Conservation (phyloP, 2,113 vertebrate species). For the Nycticorax nycticorax region DNA sequence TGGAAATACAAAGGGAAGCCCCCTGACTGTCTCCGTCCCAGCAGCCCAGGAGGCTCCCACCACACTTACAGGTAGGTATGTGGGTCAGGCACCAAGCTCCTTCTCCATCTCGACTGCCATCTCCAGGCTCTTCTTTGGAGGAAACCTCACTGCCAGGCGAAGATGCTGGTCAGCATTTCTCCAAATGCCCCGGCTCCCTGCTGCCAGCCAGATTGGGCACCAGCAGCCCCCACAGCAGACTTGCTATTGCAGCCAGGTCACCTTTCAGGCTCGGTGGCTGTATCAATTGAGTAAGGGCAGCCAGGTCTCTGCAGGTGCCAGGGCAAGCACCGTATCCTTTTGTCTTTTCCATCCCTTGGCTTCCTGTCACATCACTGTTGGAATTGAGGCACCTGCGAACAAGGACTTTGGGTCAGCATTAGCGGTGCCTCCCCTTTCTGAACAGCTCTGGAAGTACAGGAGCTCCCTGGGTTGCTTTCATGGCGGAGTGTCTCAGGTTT, state of each 20-base stretch:
- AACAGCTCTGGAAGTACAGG: not conserved
- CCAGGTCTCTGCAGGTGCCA: not conserved
- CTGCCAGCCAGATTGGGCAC: not conserved
- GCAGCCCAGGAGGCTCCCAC: not conserved
- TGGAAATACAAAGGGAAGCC: too few relatives aligned
- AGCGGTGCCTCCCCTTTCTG: not conserved
- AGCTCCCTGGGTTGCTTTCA: not conserved
- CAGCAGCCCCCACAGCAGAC: not conserved
- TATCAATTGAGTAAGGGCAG: not conserved
- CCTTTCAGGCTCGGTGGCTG: not conserved
- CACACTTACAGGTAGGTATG: not conserved
- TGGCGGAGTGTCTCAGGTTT: not conserved
- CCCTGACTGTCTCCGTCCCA: not conserved
- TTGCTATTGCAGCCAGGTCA: not conserved
- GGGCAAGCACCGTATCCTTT: accelerated
- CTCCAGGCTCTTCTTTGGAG: not conserved
- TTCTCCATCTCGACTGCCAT: not conserved
- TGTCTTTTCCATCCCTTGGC: not conserved
- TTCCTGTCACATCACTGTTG: not conserved
- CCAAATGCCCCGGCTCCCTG: not conserved
- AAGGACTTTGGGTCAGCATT: not conserved
- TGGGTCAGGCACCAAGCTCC: not conserved
- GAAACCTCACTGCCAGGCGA: not conserved
- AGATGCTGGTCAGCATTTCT: not conserved
- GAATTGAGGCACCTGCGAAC: not conserved